Conservation (phyloP, 2,113 vertebrate genomes). For the Thymallus thymallus region DNA sequence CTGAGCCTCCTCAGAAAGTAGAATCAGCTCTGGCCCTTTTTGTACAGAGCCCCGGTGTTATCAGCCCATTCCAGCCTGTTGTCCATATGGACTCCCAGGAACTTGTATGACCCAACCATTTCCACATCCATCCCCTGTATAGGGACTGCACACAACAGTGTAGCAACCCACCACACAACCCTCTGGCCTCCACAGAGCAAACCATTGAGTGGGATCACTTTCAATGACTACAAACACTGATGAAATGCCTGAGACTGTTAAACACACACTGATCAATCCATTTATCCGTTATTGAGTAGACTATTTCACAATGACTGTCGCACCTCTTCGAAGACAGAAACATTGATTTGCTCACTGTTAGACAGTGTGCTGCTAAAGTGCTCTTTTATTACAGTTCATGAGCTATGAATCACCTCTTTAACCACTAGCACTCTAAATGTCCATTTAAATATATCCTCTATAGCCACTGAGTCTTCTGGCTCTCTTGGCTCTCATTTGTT, state of each 20-base stretch:
- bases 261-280: too few relatives aligned
- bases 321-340: neutral
- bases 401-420: neutral
- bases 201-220: neutral
- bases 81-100: too few relatives aligned
- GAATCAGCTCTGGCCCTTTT: too few relatives aligned
- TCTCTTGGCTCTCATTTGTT: too few relatives aligned
- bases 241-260: too few relatives aligned
- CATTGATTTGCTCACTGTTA: slow-evolving; percentile 8
- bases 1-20: too few relatives aligned
- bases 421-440: neutral
- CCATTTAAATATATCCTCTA: too few relatives aligned
- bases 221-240: neutral
- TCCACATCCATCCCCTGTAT: neutral
- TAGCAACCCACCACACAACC: slow-evolving; percentile 35
- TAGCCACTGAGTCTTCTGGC: too few relatives aligned
- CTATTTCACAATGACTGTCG: slow-evolving; percentile 3
- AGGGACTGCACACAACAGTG: slow-evolving; percentile 11
- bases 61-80: too few relatives aligned
- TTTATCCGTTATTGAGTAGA: neutral
- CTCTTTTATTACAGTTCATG: neutral
- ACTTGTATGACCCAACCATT: too few relatives aligned
- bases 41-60: too few relatives aligned
- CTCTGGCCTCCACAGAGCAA: slow-evolving; percentile 29
- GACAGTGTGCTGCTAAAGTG: neutral